Percentiles rank a stretch among this genome's conserved stretches.
Evolutionary conservation across 2,797 vertebrate genomes (phyloP).

Genomic region (Enteromius paludinosus): DNA sequence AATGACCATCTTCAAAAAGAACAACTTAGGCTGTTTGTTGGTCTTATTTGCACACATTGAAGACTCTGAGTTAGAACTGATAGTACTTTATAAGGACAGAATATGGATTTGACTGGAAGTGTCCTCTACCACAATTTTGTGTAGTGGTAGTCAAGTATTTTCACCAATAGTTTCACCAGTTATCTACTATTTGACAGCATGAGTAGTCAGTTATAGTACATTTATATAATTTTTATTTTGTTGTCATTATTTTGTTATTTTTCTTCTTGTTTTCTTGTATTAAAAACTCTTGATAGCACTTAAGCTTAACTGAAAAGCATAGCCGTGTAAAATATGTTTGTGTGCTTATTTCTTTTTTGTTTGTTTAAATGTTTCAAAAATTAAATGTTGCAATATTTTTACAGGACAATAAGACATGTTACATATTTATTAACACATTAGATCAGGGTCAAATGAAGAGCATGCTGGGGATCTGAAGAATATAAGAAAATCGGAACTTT

Average conservation of each 20-base stretch:
- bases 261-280: not conserved
- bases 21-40: conserved; percentile 26
- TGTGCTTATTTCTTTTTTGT: not conserved
- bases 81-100: not conserved
- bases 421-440: not conserved
- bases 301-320: not conserved
- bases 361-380: not conserved
- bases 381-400: not conserved
- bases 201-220: not conserved
- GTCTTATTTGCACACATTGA: conserved; percentile 30
- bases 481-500: not conserved
- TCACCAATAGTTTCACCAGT: not conserved
- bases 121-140: not conserved
- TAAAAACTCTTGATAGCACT: not conserved
- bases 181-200: not conserved
- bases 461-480: not conserved
- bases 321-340: not conserved
- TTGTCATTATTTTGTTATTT: not conserved
- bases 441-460: not conserved
- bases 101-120: not conserved
- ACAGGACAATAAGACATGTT: not conserved
- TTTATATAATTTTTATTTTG: not conserved
- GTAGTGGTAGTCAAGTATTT: not conserved
- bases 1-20: conserved; percentile 39
- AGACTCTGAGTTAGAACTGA: not conserved